These are phyloP conservation scores for Toxotes lorentzi DNA, from an alignment of 2,797 vertebrate genomes.

Conservation along the genomic window DNA sequence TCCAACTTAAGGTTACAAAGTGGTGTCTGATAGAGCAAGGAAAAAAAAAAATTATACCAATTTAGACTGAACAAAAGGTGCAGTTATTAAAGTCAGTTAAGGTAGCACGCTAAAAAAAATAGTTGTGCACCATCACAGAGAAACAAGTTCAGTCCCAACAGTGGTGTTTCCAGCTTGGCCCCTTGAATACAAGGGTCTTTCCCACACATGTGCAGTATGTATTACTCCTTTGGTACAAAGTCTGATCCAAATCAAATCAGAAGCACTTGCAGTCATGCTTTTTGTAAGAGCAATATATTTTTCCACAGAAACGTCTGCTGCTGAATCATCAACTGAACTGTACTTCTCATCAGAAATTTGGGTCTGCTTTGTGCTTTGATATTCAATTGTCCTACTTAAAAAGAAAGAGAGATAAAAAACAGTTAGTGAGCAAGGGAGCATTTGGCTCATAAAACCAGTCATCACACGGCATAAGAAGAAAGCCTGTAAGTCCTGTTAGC, in stretches of 20 bases:
- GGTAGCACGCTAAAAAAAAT: neutral
- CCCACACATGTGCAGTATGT: neutral
- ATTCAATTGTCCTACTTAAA: neutral
- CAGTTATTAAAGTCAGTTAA: neutral
- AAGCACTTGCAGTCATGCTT: neutral
- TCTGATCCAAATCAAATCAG: neutral
- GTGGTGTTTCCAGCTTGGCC: neutral
- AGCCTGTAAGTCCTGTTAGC: neutral
- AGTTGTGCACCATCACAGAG: neutral
- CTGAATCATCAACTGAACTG: conserved; percentile 15
- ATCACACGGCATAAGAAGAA: neutral
- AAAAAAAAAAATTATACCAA: neutral
- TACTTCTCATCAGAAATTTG: neutral
- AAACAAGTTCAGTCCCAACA: neutral
- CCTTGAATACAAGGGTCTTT: neutral
- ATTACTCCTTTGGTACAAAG: neutral
- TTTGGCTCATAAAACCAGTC: neutral
- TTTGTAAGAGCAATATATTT: neutral
- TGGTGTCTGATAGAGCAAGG: neutral
- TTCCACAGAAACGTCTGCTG: neutral
- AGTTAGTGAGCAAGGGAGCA: neutral
- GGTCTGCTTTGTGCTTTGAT: neutral
- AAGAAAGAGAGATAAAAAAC: neutral
- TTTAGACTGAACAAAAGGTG: neutral
- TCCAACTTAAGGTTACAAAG: neutral